Base-by-base conservation (phyloP, 2,797 vertebrate species). In the Ataeniobius toweri region DNA sequence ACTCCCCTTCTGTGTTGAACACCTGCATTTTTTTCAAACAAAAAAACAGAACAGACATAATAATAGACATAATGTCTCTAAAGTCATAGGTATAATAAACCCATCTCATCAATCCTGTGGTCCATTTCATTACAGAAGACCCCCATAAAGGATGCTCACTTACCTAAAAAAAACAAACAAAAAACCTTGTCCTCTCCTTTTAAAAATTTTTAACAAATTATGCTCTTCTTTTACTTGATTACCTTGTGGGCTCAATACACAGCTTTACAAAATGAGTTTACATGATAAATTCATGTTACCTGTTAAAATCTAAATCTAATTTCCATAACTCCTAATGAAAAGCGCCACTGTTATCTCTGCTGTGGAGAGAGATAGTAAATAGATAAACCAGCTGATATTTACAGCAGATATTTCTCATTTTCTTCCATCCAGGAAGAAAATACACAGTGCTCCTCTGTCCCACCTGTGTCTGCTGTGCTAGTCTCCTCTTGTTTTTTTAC, bases 1-100 rank as follows among this genome's bases (percentile, higher is more conserved):
- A 99, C 85, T 99, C 97, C 9, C 98, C 98, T 67, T 99, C 98
- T 50, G 97, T 96, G 94, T 98, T 99, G 92, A 99, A 99, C 39
- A 99, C 97, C 98, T 99, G 79, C 6, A 61, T 78, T 78, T 75
- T 16, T 28, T 85, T 80, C 31, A 36, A 83, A 20, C 26, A 39
- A 56, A 9, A 6, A 2, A 59, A 78, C 1, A 79, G 24, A 59
- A 36, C 4, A 36, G 36, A 36, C 36, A 36, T 36, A 4, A 53
- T 53, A 59, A 36, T 36, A 36, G 36, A 36, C 36, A 36, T 36
- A 4, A 53, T 53, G 36, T 67, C 39, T 22, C 2, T 67, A 9
- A 41, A 2, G 22, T 41, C 39, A 6, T 8, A n/a, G 13, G 39
- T 68, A 22, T 68, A 41, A 24, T 44, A 12, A 68, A 24, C 5